A percentile compares a stretch with the other conserved stretches of the same genome.
These are phyloP conservation scores for Spinus pinus DNA, from an alignment of 2,797 vertebrate genomes.

Conservation along the genomic window DNA sequence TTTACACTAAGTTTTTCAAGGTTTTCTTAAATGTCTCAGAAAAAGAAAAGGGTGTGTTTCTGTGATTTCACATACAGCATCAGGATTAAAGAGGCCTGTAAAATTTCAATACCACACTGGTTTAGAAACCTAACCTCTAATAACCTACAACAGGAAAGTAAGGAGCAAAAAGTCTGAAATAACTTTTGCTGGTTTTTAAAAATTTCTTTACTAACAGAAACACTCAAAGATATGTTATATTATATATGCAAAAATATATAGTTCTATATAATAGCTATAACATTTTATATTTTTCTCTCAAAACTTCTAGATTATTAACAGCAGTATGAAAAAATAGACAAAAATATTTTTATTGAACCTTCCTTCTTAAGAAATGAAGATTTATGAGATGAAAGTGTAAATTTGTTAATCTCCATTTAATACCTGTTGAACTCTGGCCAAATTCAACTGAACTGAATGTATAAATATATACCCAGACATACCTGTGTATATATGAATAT, in stretches of 20 bases:
- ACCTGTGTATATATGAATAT: accelerated
- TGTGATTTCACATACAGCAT: not conserved
- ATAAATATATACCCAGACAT: not conserved
- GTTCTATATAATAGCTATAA: not conserved
- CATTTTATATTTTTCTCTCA: not conserved
- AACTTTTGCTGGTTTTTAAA: not conserved
- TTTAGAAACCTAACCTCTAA: not conserved
- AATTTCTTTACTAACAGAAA: not conserved
- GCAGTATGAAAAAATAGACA: not conserved
- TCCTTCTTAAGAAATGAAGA: not conserved
- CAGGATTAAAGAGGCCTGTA: not conserved
- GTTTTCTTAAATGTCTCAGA: not conserved
- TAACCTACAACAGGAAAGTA: not conserved
- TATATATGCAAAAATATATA: not conserved
- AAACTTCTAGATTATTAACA: not conserved
- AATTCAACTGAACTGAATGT: not conserved
- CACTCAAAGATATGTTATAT: not conserved
- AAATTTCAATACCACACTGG: not conserved
- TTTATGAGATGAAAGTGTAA: not conserved
- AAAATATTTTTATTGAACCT: not conserved
- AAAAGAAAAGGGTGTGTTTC: not conserved
- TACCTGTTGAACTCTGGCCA: not conserved
- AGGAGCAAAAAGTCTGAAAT: not conserved
- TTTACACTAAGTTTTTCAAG: not conserved
- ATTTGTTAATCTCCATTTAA: not conserved